Evolutionary conservation across 2,797 vertebrate genomes (phyloP).

Genomic region (Harpagifer antarcticus): DNA sequence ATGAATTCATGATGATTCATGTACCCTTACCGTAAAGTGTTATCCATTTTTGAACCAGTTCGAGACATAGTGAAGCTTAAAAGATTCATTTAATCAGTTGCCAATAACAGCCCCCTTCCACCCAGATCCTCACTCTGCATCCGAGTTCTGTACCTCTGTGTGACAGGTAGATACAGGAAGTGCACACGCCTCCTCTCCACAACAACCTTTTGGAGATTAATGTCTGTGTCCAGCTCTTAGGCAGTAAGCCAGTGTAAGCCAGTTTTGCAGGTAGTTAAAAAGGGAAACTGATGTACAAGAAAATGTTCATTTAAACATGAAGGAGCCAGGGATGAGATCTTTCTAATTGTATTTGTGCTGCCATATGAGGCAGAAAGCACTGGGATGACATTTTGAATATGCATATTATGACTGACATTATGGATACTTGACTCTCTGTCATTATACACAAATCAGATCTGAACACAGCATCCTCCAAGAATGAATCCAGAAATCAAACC

Average conservation of each 20-base stretch:
- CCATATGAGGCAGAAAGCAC: constrained; percentile 55
- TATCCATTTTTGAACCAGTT: constrained; percentile 31
- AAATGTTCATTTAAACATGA: constrained; percentile 61
- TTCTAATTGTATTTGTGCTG: constrained; percentile 59
- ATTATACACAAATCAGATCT: constrained; percentile 2
- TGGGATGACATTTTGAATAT: constrained; percentile 63
- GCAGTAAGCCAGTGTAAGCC: constrained; percentile 1
- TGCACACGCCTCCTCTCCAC: constrained; percentile 10
- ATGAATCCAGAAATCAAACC: constrained; percentile 4
- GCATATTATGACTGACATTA: constrained; percentile 58
- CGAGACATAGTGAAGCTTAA: constrained; percentile 45
- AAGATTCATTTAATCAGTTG: constrained; percentile 64
- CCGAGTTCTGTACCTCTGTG: not conserved
- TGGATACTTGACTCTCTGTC: constrained; percentile 8
- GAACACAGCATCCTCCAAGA: not conserved
- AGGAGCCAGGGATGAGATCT: constrained; percentile 45
- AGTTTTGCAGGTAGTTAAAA: constrained; percentile 40
- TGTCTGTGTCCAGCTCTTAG: constrained; percentile 1
- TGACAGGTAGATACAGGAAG: constrained; percentile 12
- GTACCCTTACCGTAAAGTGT: too few relatives aligned
- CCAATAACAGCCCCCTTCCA: constrained; percentile 36
- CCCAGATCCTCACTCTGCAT: not conserved
- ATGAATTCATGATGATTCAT: too few relatives aligned
- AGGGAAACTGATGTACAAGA: constrained; percentile 32
- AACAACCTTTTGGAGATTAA: constrained; percentile 59